These are phyloP conservation scores for Athalia cordata DNA, from an alignment of 2,888 invertebrate genomes.

Conservation along the genomic window DNA sequence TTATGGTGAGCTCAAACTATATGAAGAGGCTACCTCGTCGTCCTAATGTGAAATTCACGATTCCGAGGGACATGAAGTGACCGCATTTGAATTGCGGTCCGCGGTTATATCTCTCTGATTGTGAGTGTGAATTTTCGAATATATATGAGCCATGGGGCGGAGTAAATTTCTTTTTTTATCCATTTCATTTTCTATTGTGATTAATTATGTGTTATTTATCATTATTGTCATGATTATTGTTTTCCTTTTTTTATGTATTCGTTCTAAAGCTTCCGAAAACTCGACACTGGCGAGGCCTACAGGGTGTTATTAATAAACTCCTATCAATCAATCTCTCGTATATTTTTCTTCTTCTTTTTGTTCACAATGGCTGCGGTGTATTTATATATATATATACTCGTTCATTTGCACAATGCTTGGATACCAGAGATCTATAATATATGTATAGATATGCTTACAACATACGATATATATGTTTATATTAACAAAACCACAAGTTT, in stretches of 20 bases:
- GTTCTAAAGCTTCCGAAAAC: not conserved
- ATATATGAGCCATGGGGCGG: conserved; percentile 17
- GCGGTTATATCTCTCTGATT: conserved; percentile 23
- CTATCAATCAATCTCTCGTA: conserved; percentile 16
- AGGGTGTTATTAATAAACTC: conserved; percentile 15
- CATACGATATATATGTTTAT: not conserved
- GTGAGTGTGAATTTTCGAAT: conserved; percentile 9
- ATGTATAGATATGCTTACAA: not conserved
- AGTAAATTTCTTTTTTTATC: not conserved
- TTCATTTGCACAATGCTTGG: not conserved
- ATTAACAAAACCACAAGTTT: too few species aligned
- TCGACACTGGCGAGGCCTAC: not conserved
- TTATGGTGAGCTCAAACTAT: too few species aligned
- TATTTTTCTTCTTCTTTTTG: too few species aligned
- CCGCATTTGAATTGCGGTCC: conserved; percentile 20
- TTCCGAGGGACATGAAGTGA: conserved; percentile 21
- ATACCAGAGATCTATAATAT: too few species aligned
- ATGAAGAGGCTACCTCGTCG: too few species aligned
- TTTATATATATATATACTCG: not conserved
- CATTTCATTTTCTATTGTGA: not conserved
- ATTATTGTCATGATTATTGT: conserved; percentile 22
- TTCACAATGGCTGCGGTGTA: too few species aligned
- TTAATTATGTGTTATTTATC: not conserved
- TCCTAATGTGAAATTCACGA: too few species aligned
- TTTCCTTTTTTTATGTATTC: conserved; percentile 8